Percentiles rank a stretch among this genome's conserved stretches.
Evolutionary conservation across 2,113 vertebrate species (phyloP).

Genomic region (Puma concolor): DNA sequence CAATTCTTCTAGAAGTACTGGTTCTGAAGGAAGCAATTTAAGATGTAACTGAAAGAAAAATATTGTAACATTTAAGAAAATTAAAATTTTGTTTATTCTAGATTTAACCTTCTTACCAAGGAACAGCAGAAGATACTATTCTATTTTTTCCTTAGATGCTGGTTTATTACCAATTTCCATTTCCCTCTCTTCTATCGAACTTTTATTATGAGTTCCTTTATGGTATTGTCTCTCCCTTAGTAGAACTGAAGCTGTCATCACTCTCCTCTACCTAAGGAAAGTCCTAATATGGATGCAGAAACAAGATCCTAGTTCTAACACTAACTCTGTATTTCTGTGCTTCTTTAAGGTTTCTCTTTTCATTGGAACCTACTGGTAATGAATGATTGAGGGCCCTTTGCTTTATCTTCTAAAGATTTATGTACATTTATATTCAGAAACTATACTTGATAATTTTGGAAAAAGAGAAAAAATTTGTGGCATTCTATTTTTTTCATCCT

Average conservation of each 20-base stretch:
- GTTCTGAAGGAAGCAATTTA: constrained; percentile 88
- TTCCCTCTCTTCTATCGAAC: background rate
- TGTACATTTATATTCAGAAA: background rate
- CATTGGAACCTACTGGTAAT: background rate
- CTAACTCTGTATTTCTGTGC: background rate
- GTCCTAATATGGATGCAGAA: background rate
- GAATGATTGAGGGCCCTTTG: background rate
- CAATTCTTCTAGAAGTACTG: constrained; percentile 88
- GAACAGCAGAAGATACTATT: background rate
- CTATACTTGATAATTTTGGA: background rate
- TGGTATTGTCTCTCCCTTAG: background rate
- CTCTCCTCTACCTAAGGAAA: background rate
- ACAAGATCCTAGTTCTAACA: background rate
- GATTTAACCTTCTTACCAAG: constrained; percentile 7
- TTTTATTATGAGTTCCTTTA: background rate
- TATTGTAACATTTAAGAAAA: constrained; percentile 41
- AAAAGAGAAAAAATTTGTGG: background rate
- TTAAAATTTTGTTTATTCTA: background rate
- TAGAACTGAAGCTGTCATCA: background rate
- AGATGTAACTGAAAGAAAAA: constrained; percentile 91
- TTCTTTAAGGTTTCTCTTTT: background rate
- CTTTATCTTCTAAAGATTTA: constrained; percentile 28
- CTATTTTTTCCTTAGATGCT: background rate
- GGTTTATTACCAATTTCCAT: background rate
- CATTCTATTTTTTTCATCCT: background rate